A percentile compares a stretch with the other conserved stretches of the same genome.
Conservation (phyloP, 2,888 invertebrate genomes). For the Ditula angustiorana region DNA sequence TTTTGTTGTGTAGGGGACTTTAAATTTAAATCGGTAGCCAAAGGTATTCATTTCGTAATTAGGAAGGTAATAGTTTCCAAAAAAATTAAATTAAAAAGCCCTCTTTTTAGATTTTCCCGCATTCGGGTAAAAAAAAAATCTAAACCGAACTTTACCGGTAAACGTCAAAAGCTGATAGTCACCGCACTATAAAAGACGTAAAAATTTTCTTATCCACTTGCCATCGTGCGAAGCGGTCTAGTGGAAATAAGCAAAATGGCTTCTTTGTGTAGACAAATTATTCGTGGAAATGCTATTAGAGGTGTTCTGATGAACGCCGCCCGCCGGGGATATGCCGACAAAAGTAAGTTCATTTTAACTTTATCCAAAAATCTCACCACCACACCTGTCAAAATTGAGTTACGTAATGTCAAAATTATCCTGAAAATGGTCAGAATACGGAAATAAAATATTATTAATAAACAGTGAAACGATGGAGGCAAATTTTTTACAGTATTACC, state of each 20-base stretch:
- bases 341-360: slow-evolving; percentile 84
- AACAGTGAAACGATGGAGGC: neutral
- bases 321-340: slow-evolving; percentile 86
- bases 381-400: slow-evolving; percentile 72
- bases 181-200: slow-evolving; percentile 47
- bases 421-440: slow-evolving; percentile 22
- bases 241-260: slow-evolving; percentile 87
- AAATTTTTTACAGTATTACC: neutral
- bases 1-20: too few species aligned
- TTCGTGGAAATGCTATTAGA: slow-evolving; percentile 87
- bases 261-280: slow-evolving; percentile 90
- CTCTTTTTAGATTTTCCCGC: too few species aligned
- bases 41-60: too few species aligned
- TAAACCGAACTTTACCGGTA: slow-evolving; percentile 32
- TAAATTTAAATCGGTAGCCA: too few species aligned
- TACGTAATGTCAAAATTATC: slow-evolving; percentile 81
- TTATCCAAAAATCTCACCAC: slow-evolving; percentile 49
- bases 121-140: too few species aligned
- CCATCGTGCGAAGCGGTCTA: slow-evolving; percentile 80
- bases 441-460: neutral
- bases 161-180: slow-evolving; percentile 43
- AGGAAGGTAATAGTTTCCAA: too few species aligned
- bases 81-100: too few species aligned
- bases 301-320: slow-evolving; percentile 87
- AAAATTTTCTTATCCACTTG: slow-evolving; percentile 66